A percentile compares a stretch with the other conserved stretches of the same genome.
Evolutionary conservation across 1,140 invertebrate species (phyloP).

Genomic region (Microplitis mediator): DNA sequence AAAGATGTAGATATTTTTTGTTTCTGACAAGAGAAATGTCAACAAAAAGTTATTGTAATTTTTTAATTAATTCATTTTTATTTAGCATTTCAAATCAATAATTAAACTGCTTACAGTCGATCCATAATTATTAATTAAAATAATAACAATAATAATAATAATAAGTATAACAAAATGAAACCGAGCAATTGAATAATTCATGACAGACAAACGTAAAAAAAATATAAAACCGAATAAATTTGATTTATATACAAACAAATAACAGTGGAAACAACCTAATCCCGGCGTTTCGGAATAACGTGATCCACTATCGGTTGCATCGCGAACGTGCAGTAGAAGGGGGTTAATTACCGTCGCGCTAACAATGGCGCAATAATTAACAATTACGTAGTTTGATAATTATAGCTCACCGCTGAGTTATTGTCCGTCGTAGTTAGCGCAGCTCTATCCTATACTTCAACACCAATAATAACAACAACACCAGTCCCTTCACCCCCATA

Average conservation of each 20-base stretch:
- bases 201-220: too few relatives aligned
- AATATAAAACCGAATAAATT: background rate
- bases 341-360: slow-evolving; percentile 44
- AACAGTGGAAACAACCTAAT: background rate
- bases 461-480: background rate
- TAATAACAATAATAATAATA: too few relatives aligned
- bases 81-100: too few relatives aligned
- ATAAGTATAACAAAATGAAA: too few relatives aligned
- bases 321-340: slow-evolving; percentile 1
- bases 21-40: too few relatives aligned
- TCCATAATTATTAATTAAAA: too few relatives aligned
- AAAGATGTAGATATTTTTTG: too few relatives aligned
- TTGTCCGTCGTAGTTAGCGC: slow-evolving; percentile 25
- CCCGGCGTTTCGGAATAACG: background rate
- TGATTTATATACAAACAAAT: background rate
- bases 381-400: slow-evolving; percentile 56
- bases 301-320: background rate
- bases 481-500: background rate
- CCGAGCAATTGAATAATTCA: too few relatives aligned
- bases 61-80: too few relatives aligned
- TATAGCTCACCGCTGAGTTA: slow-evolving; percentile 49
- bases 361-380: slow-evolving; percentile 58
- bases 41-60: too few relatives aligned
- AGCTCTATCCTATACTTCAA: background rate
- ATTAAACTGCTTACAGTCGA: too few relatives aligned